Evolutionary conservation across 2,888 invertebrate genomes (phyloP).

Genomic region (Eupithecia centaureata): DNA sequence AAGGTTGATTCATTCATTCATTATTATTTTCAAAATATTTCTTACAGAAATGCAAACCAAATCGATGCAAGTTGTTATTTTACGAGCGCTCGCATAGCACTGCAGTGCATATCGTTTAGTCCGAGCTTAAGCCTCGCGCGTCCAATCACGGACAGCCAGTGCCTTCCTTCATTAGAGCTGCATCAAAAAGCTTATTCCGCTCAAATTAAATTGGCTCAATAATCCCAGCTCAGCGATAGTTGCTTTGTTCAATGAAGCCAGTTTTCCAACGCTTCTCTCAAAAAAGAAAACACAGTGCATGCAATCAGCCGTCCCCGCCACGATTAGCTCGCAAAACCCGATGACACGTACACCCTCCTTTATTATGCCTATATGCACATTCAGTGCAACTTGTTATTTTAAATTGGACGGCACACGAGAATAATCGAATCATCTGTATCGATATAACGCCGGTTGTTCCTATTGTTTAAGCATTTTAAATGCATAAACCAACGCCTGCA

Average conservation of each 20-base stretch:
- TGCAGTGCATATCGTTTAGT: slow-evolving; percentile 30
- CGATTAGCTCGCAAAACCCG: slow-evolving; percentile 73
- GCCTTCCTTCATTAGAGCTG: slow-evolving; percentile 60
- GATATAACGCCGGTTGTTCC: slow-evolving; percentile 45
- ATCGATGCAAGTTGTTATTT: neutral
- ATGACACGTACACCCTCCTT: slow-evolving; percentile 68
- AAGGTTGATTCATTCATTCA: no score
- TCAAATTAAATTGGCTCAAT: slow-evolving; percentile 75
- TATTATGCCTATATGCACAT: slow-evolving; percentile 66
- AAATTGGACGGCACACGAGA: slow-evolving; percentile 65
- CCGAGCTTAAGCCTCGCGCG: slow-evolving; percentile 23
- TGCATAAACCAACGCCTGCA: slow-evolving; percentile 16
- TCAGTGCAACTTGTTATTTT: slow-evolving; percentile 70
- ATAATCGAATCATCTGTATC: slow-evolving; percentile 54
- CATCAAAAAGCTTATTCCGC: slow-evolving; percentile 68
- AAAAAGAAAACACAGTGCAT: slow-evolving; percentile 63
- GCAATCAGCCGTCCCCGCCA: slow-evolving; percentile 71
- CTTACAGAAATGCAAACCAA: neutral
- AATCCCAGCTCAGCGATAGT: slow-evolving; percentile 69
- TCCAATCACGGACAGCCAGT: slow-evolving; percentile 54
- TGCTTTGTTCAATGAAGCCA: slow-evolving; percentile 74
- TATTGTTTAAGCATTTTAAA: slow-evolving; percentile 39
- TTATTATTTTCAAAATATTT: neutral
- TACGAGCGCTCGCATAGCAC: neutral
- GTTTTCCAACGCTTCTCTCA: slow-evolving; percentile 60